phyloP scores from a whole-genome alignment of 2,888 invertebrate species.

The Caenorhabditis auriculariae region DNA sequence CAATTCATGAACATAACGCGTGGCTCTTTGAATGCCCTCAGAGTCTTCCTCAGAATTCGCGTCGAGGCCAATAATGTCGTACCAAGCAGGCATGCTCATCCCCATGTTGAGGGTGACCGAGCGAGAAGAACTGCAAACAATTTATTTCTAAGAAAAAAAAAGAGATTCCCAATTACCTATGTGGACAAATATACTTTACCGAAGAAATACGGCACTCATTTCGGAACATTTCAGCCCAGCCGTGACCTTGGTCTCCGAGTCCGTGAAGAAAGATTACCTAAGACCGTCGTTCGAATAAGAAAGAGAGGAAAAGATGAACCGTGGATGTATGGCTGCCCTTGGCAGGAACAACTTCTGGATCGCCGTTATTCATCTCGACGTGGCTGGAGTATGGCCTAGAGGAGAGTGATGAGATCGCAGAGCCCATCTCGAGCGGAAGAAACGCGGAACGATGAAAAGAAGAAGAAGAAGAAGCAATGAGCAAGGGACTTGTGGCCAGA shows the following conservation, averaged over 20 bases:
- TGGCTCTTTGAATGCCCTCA: slow-evolving; percentile 55
- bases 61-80: slow-evolving; percentile 56
- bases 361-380: background rate
- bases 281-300: background rate
- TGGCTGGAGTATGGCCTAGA: no score
- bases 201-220: slow-evolving; percentile 31
- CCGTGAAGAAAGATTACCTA: slow-evolving; percentile 62
- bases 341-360: slow-evolving; percentile 14
- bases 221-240: slow-evolving; percentile 56
- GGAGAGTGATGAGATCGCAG: background rate
- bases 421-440: background rate
- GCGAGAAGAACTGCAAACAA: slow-evolving; percentile 42
- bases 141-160: slow-evolving; percentile 1
- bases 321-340: background rate
- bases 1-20: slow-evolving; percentile 50
- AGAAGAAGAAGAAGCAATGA: no score
- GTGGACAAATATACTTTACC: slow-evolving; percentile 55
- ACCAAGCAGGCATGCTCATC: slow-evolving; percentile 63
- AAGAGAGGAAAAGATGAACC: background rate
- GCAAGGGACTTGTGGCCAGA: no score
- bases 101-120: slow-evolving; percentile 61
- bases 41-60: slow-evolving; percentile 51
- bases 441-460: background rate
- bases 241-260: slow-evolving; percentile 61
- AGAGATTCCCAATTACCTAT: slow-evolving; percentile 40